Evolutionary conservation across 2,888 invertebrate species (phyloP).

Genomic region (Liodrosophila aerea): DNA sequence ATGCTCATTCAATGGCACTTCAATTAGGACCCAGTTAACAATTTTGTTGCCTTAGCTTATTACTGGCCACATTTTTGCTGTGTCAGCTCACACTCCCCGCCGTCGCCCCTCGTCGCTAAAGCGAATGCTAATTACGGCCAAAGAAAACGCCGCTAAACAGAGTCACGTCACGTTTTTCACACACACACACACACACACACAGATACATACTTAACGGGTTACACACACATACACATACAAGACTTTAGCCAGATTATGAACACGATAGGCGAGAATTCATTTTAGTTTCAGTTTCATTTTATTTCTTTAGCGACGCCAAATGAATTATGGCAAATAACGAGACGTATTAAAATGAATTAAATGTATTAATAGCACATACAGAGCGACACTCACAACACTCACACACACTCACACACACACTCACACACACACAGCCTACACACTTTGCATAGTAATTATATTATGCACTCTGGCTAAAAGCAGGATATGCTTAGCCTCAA

Average conservation of each 20-base stretch:
- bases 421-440: neutral
- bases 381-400: too few species aligned
- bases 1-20: conserved; percentile 61
- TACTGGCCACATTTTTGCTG: conserved; percentile 17
- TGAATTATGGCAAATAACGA: conserved; percentile 38
- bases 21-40: conserved; percentile 62
- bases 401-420: conserved; percentile 9
- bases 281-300: neutral
- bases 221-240: conserved; percentile 8
- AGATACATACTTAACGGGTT: conserved; percentile 26
- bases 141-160: conserved; percentile 12
- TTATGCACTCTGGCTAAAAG: too few species aligned
- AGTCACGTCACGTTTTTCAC: conserved; percentile 54
- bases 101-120: conserved; percentile 42
- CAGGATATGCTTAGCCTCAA: too few species aligned
- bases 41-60: neutral
- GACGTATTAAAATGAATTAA: conserved; percentile 40
- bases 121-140: conserved; percentile 64
- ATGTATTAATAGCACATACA: conserved; percentile 19
- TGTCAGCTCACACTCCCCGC: conserved; percentile 56
- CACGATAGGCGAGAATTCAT: conserved; percentile 7
- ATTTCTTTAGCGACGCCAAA: conserved; percentile 12
- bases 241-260: conserved; percentile 26
- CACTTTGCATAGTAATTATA: too few species aligned
- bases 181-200: conserved; percentile 19